phyloP scores from a whole-genome alignment of 2,113 vertebrate genomes.

The Dermatemys mawii region DNA sequence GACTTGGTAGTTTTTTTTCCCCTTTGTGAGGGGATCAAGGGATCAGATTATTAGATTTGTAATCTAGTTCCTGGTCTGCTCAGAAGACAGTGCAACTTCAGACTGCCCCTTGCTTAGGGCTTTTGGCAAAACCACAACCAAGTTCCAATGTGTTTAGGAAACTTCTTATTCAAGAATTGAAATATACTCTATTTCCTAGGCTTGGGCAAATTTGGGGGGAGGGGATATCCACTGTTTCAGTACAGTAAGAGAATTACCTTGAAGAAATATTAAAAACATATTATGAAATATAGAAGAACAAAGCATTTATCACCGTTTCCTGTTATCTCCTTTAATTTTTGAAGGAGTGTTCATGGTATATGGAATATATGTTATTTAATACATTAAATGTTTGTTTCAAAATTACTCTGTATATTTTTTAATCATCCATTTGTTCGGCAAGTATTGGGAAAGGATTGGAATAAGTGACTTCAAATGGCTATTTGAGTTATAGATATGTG shows the following conservation, averaged over 20 bases:
- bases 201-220: too few relatives aligned
- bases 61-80: background rate
- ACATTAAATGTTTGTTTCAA: background rate
- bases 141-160: background rate
- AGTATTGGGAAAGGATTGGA: accelerated
- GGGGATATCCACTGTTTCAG: background rate
- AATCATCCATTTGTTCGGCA: background rate
- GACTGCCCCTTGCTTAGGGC: background rate
- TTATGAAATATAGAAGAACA: constrained; percentile 2
- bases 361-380: background rate
- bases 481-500: background rate
- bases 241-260: constrained; percentile 8
- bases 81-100: background rate
- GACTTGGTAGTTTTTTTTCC: background rate
- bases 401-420: background rate
- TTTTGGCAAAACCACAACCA: background rate
- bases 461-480: background rate
- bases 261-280: background rate
- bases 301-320: background rate
- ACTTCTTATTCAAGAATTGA: constrained; percentile 32
- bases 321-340: background rate
- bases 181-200: constrained; percentile 16
- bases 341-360: background rate
- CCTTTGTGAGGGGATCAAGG: background rate
- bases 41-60: background rate